Evolutionary conservation across 2,888 invertebrate species (phyloP).

Genomic region (Eudasyphora cyanicolor): DNA sequence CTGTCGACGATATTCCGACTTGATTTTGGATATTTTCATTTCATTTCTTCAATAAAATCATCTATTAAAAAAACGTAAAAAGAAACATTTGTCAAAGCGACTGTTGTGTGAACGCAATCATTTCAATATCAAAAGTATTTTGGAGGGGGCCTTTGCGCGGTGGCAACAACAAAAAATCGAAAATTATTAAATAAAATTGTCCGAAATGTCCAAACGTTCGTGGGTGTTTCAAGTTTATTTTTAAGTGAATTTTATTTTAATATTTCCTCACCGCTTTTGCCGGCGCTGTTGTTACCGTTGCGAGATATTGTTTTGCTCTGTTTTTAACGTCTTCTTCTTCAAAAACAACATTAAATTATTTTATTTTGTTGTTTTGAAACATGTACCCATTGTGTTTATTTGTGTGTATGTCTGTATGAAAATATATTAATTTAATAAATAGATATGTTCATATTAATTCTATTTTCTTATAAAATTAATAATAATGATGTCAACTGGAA

Average conservation of each 20-base stretch:
- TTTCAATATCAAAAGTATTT: constrained; percentile 3
- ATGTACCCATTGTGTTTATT: not conserved
- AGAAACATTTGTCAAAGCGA: not conserved
- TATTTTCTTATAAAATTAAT: constrained; percentile 14
- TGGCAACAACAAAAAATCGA: constrained; percentile 4
- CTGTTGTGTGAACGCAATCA: not conserved
- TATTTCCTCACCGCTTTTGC: not conserved
- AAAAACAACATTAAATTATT: constrained; percentile 33
- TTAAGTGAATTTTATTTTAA: constrained; percentile 62
- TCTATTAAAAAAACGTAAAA: not conserved
- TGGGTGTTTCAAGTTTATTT: constrained; percentile 72
- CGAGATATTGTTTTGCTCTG: not conserved
- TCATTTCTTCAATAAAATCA: not conserved
- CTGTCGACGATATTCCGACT: not conserved
- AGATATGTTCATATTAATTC: constrained; percentile 6
- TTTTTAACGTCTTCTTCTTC: not conserved
- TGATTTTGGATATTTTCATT: not conserved
- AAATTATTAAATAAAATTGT: constrained; percentile 60
- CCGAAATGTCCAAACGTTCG: constrained; percentile 62
- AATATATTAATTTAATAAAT: constrained; percentile 33
- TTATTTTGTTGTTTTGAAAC: constrained; percentile 7
- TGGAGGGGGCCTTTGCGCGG: not conserved
- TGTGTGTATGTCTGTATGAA: not conserved
- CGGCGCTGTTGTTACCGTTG: not conserved
- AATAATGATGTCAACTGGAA: constrained; percentile 32